Evolutionary conservation across 2,797 vertebrate genomes (phyloP), one percentile per base, ranked within the genome.

Genomic region (Pseudochaenichthys georgianus): DNA sequence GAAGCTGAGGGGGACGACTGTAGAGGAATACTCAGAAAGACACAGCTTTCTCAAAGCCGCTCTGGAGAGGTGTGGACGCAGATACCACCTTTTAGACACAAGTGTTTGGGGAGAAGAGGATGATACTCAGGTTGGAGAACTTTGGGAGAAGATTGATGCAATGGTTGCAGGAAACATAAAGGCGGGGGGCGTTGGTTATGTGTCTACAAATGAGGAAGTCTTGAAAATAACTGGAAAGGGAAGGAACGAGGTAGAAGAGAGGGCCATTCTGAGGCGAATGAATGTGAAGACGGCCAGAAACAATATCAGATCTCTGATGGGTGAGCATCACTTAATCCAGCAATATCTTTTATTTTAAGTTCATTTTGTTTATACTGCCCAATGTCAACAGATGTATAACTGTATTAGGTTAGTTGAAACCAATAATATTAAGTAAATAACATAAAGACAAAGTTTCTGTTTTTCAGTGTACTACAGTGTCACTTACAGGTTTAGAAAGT

Each of bases 1-100:
- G 64, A 73, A 34, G 4, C 82, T 80, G 54, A 87, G 53, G 17
- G 84, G 77, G 15, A 28, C 0, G 3, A 51, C 76, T 5, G 11
- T 84, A 7, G 66, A 85, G 64, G 60, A 1, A 41, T 73, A 74
- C 48, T 23, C 19, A 23, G 51, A 17, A 50, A 47, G 48, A 52
- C 15, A 28, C 4, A 9, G 6, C 10, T 88, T 68, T 73, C 82
- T 92, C 16, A 65, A 58, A 51, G 71, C 19, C 0, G 2, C 83
- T 28, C 28, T 89, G 65, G 78, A 82, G 53, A 79, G 38, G 50
- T 90, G 86, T 70, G 82, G 62, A 31, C 17, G 79, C 1, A 81
- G 85, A 64, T 69, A 82, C 47, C 87, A 88, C 31, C 43, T 80
- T 57, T 75, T 90, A 77, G 78, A 88, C 80, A 88, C 81, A 3